These are phyloP conservation scores for Carduelis carduelis DNA, from an alignment of 2,797 vertebrate genomes.

Conservation along the genomic window DNA sequence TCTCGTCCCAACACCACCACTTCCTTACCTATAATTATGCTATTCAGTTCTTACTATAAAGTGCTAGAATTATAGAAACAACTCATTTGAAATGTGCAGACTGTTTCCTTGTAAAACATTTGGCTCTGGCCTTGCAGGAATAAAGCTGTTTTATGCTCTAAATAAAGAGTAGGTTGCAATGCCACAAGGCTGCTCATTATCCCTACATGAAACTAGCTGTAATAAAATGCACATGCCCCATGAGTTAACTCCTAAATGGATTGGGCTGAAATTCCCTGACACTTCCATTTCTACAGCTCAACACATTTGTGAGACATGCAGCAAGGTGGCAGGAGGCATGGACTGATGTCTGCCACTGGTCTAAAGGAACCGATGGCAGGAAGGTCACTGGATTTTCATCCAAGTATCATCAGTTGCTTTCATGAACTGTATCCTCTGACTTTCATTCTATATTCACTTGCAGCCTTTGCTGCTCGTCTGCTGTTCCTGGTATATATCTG, in stretches of 20 bases:
- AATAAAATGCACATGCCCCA: neutral
- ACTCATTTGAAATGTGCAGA: slow-evolving; percentile 10
- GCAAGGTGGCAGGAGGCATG: neutral
- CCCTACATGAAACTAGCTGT: neutral
- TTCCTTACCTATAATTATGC: slow-evolving; percentile 29
- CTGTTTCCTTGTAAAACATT: slow-evolving; percentile 36
- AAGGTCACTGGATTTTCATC: neutral
- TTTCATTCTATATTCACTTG: neutral
- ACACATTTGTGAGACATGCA: neutral
- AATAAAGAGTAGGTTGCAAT: slow-evolving; percentile 19
- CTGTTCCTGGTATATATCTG: neutral
- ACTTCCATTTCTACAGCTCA: neutral
- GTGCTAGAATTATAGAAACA: slow-evolving; percentile 20
- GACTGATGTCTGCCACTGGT: neutral
- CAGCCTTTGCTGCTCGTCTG: neutral
- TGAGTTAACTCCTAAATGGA: neutral
- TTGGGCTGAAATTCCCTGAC: neutral
- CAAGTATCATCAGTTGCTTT: neutral
- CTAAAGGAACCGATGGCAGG: neutral
- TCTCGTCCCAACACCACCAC: neutral
- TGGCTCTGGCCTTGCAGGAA: slow-evolving; percentile 32
- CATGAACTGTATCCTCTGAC: neutral
- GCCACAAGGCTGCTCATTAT: slow-evolving; percentile 18
- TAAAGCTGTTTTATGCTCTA: slow-evolving; percentile 27
- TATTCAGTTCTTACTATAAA: neutral